Evolutionary conservation across 2,797 vertebrate genomes (phyloP).

Genomic region (Pangasius djambal): DNA sequence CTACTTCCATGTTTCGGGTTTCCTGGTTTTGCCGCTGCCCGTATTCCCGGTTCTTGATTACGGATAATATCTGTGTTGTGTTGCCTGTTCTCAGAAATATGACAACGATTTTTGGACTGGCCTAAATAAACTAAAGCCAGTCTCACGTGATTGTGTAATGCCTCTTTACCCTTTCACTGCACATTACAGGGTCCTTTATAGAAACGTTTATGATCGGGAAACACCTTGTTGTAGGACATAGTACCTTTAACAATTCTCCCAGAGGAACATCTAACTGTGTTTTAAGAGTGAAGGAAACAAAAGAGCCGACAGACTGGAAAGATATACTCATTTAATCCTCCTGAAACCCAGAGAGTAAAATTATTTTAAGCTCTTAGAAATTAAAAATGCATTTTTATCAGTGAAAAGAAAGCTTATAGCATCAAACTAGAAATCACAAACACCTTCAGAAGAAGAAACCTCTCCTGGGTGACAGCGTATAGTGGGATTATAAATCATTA

Average conservation of each 20-base stretch:
- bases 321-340: neutral
- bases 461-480: neutral
- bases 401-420: neutral
- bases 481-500: neutral
- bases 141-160: neutral
- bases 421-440: neutral
- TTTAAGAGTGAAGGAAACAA: neutral
- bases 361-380: too few species aligned
- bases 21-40: too few species aligned
- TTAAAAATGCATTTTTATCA: neutral
- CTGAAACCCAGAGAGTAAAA: neutral
- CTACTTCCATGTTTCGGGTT: too few species aligned
- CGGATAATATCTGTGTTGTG: neutral
- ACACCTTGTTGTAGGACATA: neutral
- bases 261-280: neutral
- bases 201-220: neutral
- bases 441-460: neutral
- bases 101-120: neutral
- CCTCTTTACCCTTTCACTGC: neutral
- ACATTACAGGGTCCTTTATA: neutral
- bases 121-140: neutral
- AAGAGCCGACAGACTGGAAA: neutral
- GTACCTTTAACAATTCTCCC: neutral
- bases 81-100: neutral
- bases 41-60: neutral